phyloP scores from a whole-genome alignment of 1,140 invertebrate genomes.

The Campoletis sonorensis region DNA sequence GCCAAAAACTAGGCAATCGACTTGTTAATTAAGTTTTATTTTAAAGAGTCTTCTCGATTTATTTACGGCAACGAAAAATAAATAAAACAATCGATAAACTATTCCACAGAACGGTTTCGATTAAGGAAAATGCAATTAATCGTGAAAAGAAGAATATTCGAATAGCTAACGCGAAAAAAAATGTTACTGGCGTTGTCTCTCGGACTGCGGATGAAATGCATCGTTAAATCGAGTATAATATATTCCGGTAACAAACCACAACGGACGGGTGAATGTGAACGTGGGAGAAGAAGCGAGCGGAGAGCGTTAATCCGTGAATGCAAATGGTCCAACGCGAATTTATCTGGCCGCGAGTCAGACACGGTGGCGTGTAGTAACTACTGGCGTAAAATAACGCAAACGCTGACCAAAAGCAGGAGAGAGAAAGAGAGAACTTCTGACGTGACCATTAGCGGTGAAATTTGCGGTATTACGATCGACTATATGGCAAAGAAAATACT shows the following conservation, averaged over 20 bases:
- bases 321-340: conserved; percentile 28
- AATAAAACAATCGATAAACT: background rate
- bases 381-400: conserved; percentile 16
- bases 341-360: conserved; percentile 24
- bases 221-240: conserved; percentile 28
- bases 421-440: conserved; percentile 14
- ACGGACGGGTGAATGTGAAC: background rate
- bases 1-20: no score
- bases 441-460: conserved; percentile 25
- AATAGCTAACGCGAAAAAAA: background rate
- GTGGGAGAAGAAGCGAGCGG: background rate
- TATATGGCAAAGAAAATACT: background rate
- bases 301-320: conserved; percentile 32
- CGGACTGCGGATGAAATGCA: conserved; percentile 19
- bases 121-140: background rate
- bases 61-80: background rate
- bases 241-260: conserved; percentile 29
- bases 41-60: background rate
- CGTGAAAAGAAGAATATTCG: conserved; percentile 3
- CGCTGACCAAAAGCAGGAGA: conserved; percentile 2
- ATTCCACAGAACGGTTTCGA: background rate
- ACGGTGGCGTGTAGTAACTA: conserved; percentile 6
- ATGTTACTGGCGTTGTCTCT: background rate
- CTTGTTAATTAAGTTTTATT: no score
- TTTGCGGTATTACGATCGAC: conserved; percentile 16